phyloP scores from a whole-genome alignment of 2,797 vertebrate species.

The Apogon hyalosoma region DNA sequence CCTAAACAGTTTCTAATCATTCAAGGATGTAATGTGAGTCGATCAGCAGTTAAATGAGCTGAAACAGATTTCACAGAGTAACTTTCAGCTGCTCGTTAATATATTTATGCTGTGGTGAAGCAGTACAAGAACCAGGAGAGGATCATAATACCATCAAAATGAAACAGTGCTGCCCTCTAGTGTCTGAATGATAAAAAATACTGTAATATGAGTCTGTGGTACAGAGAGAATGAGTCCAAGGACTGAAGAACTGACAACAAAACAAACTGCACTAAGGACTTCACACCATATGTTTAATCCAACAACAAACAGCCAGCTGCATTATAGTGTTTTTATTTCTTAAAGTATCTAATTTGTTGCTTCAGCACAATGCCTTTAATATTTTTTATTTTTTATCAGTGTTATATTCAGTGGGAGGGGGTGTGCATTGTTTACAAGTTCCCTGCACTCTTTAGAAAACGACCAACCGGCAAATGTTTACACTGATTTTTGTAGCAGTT shows the following conservation, averaged over 20 bases:
- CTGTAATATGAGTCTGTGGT: too few relatives aligned
- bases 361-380: slow-evolving; percentile 36
- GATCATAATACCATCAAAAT: background rate
- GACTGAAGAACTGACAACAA: slow-evolving; percentile 10
- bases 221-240: too few relatives aligned
- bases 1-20: background rate
- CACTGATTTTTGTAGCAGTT: slow-evolving; percentile 75
- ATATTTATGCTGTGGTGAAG: background rate
- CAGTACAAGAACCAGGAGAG: background rate
- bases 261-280: background rate
- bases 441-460: slow-evolving; percentile 63
- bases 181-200: slow-evolving; percentile 28
- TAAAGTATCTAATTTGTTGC: slow-evolving; percentile 20
- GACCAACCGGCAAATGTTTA: slow-evolving; percentile 74
- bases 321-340: slow-evolving; percentile 30
- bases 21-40: background rate
- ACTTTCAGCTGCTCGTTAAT: slow-evolving; percentile 5
- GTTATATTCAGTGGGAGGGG: slow-evolving; percentile 54
- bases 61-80: slow-evolving; percentile 16
- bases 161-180: slow-evolving; percentile 49
- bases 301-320: slow-evolving; percentile 14
- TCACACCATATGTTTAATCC: slow-evolving; percentile 24
- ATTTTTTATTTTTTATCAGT: slow-evolving; percentile 48
- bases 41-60: slow-evolving; percentile 1
- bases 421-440: slow-evolving; percentile 70